phyloP scores from a whole-genome alignment of 2,888 invertebrate genomes.

The Limnephilus rhombicus region DNA sequence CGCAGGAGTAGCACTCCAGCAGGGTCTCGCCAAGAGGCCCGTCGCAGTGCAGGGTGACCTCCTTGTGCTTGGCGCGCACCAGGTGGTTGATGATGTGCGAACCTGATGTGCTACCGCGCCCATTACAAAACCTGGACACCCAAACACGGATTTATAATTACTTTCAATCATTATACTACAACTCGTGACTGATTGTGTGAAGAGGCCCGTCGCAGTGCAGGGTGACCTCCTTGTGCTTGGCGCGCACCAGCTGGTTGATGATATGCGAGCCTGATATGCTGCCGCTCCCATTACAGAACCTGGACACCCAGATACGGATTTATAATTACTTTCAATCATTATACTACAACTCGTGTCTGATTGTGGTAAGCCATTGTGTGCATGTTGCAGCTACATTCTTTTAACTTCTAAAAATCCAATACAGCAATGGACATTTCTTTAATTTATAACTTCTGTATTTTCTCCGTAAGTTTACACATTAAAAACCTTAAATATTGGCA shows the following conservation, averaged over 20 bases:
- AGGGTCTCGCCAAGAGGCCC: conserved; percentile 98
- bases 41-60: conserved; percentile 97
- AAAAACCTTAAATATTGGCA: no score
- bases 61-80: conserved; percentile 99
- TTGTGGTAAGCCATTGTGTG: not conserved
- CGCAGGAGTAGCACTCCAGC: conserved; percentile 99
- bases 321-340: not conserved
- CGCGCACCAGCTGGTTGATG: conserved; percentile 98
- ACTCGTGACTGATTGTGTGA: not conserved
- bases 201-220: conserved; percentile 98
- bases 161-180: not conserved
- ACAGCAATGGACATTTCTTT: no score
- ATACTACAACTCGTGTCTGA: not conserved
- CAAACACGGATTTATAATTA: not conserved
- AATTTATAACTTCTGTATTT: no score
- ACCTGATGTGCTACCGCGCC: conserved; percentile 97
- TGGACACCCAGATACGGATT: conserved; percentile 66
- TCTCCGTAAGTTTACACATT: no score
- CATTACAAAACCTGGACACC: conserved; percentile 92
- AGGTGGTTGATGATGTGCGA: conserved; percentile 99
- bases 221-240: conserved; percentile 99
- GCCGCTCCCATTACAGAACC: conserved; percentile 98
- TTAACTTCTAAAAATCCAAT: no score
- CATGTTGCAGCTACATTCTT: no score
- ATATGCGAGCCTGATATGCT: conserved; percentile 99